Conservation (phyloP, 1,140 invertebrate genomes). For the Caenorhabditis remanei region DNA sequence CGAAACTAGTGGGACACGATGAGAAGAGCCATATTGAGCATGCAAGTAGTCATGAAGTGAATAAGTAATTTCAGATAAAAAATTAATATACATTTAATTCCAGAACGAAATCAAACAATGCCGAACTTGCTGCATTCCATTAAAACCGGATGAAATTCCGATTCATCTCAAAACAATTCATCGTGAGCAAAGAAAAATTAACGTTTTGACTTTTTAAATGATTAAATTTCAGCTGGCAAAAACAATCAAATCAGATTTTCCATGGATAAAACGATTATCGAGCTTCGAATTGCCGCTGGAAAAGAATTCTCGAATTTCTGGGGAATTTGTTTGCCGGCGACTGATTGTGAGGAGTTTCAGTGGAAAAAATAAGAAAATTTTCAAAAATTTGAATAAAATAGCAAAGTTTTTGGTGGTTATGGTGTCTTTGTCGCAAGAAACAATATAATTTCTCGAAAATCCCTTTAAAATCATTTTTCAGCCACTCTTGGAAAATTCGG, state of each 20-base stretch:
- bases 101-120: conserved; percentile 13
- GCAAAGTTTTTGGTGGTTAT: no score
- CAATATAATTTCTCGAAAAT: no score
- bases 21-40: background rate
- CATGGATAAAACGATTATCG: conserved; percentile 6
- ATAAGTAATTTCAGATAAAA: background rate
- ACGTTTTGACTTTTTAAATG: no score
- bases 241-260: background rate
- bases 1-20: background rate
- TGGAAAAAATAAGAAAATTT: background rate
- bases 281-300: conserved; percentile 30
- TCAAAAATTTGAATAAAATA: no score
- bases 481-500: background rate
- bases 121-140: background rate
- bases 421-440: no score
- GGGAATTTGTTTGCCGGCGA: background rate
- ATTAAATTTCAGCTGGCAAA: background rate
- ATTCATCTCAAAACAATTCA: background rate
- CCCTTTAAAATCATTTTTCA: no score
- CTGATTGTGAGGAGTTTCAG: background rate
- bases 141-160: background rate
- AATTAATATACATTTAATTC: background rate
- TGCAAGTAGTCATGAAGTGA: background rate
- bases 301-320: conserved; percentile 18
- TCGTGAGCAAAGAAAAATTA: background rate